Evolutionary conservation across 2,888 invertebrate species (phyloP), one percentile per base, ranked within the genome.

Genomic region (Eupithecia insigniata): DNA sequence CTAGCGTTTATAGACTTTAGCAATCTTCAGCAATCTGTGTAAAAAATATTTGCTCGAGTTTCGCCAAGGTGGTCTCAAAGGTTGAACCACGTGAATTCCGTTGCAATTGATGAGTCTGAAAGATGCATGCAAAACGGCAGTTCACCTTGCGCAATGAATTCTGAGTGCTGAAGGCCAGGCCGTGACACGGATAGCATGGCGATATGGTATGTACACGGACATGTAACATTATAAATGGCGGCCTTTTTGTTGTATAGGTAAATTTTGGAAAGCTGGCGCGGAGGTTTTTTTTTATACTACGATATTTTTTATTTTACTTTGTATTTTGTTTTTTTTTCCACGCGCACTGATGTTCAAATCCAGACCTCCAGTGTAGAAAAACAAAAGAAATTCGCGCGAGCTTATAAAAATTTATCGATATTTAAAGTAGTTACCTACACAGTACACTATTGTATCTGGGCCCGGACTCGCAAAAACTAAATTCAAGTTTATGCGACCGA

Each of bases 111-210:
- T 72, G 79, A 78, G 77, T 74, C 83, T 81, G 82, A 81, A 84
- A 84, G 84, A 84, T 82, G 79, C 82, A 83, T 83, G 78, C 79
- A 76, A 82, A 82, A 81, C 79, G 81, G 80, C 78, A 70, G 86
- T 79, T 86, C 83, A 83, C 86, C 85, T 85, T 86, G 83, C 81
- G 82, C 83, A 85, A 87, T 79, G 85, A 84, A 87, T 83, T 85
- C 82, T 75, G 82, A 83, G 85, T 26, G 82, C 84, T 80, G 87
- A 88, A 89, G 89, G 87, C 84, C 83, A 80, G 89, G 64, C 92
- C 92, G 78, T 91, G 92, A 90, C 92, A 91, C 82, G 80, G 86
- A 87, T 91, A 75, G 78, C 72, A 85, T 83, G 64, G 26, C 64
- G 8, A 36, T 36, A 64, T 36, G 85, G 81, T 83, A 86, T 78